These are phyloP conservation scores for Takifugu bimaculatus DNA, from an alignment of 2,113 vertebrate genomes.

Conservation along the genomic window DNA sequence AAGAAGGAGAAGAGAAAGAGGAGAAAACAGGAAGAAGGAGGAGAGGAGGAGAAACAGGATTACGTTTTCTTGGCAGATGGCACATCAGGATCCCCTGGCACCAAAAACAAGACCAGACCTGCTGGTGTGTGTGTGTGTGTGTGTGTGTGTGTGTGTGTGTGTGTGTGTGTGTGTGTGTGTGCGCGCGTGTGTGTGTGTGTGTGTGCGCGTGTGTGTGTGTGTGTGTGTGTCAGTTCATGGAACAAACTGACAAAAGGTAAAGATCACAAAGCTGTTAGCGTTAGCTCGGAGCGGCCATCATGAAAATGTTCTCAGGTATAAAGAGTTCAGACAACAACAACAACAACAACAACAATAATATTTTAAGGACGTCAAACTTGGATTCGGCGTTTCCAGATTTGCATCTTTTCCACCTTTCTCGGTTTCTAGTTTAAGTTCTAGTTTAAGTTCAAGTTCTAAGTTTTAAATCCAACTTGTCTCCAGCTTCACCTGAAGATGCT, in stretches of 20 bases:
- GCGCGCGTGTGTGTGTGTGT: neutral
- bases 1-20: neutral
- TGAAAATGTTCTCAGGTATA: too few relatives aligned
- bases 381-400: too few relatives aligned
- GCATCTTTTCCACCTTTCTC: too few relatives aligned
- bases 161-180: constrained; percentile 9
- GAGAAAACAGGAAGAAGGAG: too few relatives aligned
- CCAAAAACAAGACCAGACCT: constrained; percentile 28
- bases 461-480: too few relatives aligned
- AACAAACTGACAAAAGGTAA: neutral
- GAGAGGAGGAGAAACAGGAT: too few relatives aligned
- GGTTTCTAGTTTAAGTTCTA: too few relatives aligned
- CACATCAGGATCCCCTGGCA: constrained; percentile 19
- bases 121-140: constrained; percentile 7
- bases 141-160: constrained; percentile 16
- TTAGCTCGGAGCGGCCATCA: neutral
- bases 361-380: too few relatives aligned
- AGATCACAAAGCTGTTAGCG: neutral
- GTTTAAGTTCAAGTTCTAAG: too few relatives aligned
- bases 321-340: too few relatives aligned
- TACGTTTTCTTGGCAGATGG: constrained; percentile 13
- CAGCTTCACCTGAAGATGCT: too few relatives aligned
- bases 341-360: too few relatives aligned
- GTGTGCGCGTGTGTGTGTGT: neutral
- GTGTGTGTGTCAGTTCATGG: neutral